These are phyloP conservation scores for Lutjanus campechanus DNA, from an alignment of 2,797 vertebrate species.

Conservation along the genomic window DNA sequence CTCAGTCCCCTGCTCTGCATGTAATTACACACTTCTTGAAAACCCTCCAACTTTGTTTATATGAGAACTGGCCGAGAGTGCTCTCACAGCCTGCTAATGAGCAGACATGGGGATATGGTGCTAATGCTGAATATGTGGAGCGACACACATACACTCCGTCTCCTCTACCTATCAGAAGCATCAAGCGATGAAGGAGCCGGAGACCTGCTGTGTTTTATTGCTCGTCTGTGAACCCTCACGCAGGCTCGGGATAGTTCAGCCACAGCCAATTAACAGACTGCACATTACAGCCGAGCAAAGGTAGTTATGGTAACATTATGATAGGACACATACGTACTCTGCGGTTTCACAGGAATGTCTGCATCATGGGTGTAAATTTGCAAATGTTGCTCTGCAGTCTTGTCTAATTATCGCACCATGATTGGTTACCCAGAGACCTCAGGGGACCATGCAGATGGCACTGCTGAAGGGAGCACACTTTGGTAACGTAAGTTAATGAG, in stretches of 20 bases:
- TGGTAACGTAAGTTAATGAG: conserved; percentile 2
- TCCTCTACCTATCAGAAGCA: conserved; percentile 36
- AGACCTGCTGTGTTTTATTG: conserved; percentile 35
- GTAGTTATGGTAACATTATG: conserved; percentile 30
- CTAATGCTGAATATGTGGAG: conserved; percentile 43
- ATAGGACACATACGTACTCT: conserved; percentile 20
- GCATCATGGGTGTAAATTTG: conserved; percentile 18
- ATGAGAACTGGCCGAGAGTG: conserved; percentile 47
- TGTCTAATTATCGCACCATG: conserved; percentile 43
- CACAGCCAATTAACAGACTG: conserved; percentile 36
- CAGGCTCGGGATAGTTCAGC: conserved; percentile 7
- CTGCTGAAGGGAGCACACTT: neutral
- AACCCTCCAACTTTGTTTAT: conserved; percentile 61
- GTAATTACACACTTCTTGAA: conserved; percentile 61
- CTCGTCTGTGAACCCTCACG: conserved; percentile 4
- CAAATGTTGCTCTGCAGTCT: conserved; percentile 28
- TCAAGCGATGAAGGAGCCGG: conserved; percentile 18
- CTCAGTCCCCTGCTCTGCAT: conserved; percentile 49
- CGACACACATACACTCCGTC: conserved; percentile 17
- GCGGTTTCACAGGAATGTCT: conserved; percentile 32
- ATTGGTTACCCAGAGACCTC: conserved; percentile 20
- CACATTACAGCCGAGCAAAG: conserved; percentile 31
- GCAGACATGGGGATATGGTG: conserved; percentile 62
- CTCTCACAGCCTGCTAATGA: conserved; percentile 66
- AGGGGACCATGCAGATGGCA: conserved; percentile 5